These are phyloP conservation scores for Xenops minutus DNA, from an alignment of 2,797 vertebrate genomes.

Conservation along the genomic window DNA sequence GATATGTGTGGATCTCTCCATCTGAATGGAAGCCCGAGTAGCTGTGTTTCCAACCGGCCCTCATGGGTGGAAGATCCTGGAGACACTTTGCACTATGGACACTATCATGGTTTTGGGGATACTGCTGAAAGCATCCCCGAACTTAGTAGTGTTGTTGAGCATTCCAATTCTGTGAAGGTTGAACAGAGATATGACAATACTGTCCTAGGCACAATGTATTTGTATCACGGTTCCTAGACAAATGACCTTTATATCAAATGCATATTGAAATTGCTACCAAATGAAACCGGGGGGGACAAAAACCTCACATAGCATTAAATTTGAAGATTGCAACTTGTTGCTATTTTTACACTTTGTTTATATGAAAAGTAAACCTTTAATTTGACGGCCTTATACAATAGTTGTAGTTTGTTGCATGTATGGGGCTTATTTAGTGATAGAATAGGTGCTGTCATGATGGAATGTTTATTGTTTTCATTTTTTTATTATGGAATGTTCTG, in stretches of 20 bases:
- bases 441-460: conserved; percentile 33
- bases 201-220: conserved; percentile 84
- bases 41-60: conserved; percentile 79
- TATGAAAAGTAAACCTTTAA: conserved; percentile 31
- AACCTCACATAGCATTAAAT: conserved; percentile 28
- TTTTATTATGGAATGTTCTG: conserved; percentile 58
- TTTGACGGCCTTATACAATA: conserved; percentile 57
- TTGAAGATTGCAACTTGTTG: conserved; percentile 30
- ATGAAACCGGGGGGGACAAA: neutral
- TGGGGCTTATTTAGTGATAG: conserved; percentile 35
- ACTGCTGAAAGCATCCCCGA: conserved; percentile 92
- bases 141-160: conserved; percentile 87
- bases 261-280: conserved; percentile 59
- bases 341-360: conserved; percentile 61
- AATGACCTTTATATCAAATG: neutral
- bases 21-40: conserved; percentile 82
- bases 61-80: conserved; percentile 77
- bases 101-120: conserved; percentile 95
- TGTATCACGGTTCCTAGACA: conserved; percentile 85
- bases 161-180: conserved; percentile 85
- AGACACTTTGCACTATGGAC: conserved; percentile 87
- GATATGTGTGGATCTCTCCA: conserved; percentile 94
- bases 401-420: conserved; percentile 46
- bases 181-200: conserved; percentile 83
- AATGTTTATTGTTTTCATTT: conserved; percentile 18